Evolutionary conservation across 2,888 invertebrate species (phyloP), one percentile per base, ranked within the genome.

Genomic region (Agrotis segetum): DNA sequence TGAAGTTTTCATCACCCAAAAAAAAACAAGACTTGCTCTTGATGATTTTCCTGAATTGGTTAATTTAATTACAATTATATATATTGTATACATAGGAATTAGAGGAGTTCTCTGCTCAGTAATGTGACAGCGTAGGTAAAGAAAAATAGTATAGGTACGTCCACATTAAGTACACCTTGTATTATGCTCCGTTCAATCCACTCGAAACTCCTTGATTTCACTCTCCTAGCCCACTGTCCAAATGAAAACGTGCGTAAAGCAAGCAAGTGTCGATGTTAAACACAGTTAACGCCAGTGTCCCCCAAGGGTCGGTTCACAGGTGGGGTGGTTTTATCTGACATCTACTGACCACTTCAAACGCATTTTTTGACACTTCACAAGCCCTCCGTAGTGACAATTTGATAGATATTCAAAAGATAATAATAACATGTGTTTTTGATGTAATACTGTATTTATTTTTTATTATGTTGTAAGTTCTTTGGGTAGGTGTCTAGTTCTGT

Each of bases 351-450:
- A 84, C 84, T 82, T 82, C 85, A 85, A 67, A 68, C 85, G 86
- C 83, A 76, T 84, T 84, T 34, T 86, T 84, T 86, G 84, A 84
- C 84, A 84, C 84, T 85, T 86, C 75, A 81, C 79, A 82, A 82
- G 81, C 88, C 90, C 89, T 82, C 81, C 81, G 17, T 83, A 87
- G 84, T 88, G 92, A 93, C 92, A 89, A 89, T 88, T 85, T 86
- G 87, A 90, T 88, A 85, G 92, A 93, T 92, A 91, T 88, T 85
- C 85, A 83, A 83, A 83, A 87, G 89, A 88, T 89, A 90, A 89
- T 89, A 89, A 81, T 83, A 82, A 95, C 95, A 94, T 92, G 90
- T 94, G 93, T 94, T 93, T 91, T 91, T 74, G 55, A 67, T 81
- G 83, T 85, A 77, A 85, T 81, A 74, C 71, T 16, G 6, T 63